Base-by-base conservation (phyloP, 1,140 invertebrate genomes). In the Melipona quadrifasciata region DNA sequence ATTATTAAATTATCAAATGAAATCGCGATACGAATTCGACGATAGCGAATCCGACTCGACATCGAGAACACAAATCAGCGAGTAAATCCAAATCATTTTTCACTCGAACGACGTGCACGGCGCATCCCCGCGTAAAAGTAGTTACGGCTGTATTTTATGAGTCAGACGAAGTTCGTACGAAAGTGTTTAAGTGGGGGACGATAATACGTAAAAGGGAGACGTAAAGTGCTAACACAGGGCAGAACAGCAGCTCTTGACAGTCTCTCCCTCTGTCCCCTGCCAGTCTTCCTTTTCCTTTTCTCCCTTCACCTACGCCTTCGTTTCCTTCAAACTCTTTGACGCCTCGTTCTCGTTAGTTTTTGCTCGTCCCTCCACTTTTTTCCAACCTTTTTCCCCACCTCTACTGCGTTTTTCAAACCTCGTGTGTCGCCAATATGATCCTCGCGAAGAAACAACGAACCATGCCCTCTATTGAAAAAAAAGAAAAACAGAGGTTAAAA, bases 191-290 rank as follows among this genome's bases (percentile, higher is more conserved):
- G 86, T 71, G 39, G 86, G 82, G 71, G 68, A 78, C 83, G 86
- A 83, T 91, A 91, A 90, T 91, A 91, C 83, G 90, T 88, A 90
- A 91, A 91, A 88, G 87, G 91, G 86, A 89, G 86, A 90, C 85
- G 87, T 87, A 87, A 91, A 91, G 90, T 91, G 91, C 89, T 91
- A 91, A 90, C 90, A 87, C 80, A 90, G 86, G 80, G 76, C 70
- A 71, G 84, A 89, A 86, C 83, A 86, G 79, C 82, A 87, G 89
- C 86, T 90, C 90, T 90, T 80, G 84, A 90, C 86, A 86, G 87
- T 80, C 82, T 81, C 71, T 83, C 47, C 58, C 51, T 64, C 55
- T 57, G 82, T 67, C 27, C 55, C 61, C 67, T 27, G 58, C 39
- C 70, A n/a, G 21, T 65, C 64, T 39, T 58, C 39, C 55, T 47